phyloP scores from a whole-genome alignment of 2,113 vertebrate genomes.

The Athene noctua region DNA sequence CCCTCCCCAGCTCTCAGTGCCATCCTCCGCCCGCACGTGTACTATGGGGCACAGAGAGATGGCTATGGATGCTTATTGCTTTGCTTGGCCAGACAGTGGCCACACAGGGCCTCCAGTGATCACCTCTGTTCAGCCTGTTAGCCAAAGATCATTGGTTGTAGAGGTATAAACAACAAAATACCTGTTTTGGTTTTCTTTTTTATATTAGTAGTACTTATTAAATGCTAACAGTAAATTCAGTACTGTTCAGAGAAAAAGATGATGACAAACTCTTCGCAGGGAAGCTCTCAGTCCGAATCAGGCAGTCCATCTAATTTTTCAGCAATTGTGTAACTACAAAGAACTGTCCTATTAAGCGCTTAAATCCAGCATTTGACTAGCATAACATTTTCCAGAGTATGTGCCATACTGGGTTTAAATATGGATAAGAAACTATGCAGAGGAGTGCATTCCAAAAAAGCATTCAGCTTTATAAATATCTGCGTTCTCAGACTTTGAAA shows the following conservation, averaged over 20 bases:
- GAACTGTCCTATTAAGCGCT: not conserved
- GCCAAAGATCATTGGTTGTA: not conserved
- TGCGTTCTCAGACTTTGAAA: constrained; percentile 14
- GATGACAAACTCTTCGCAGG: not conserved
- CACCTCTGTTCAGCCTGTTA: not conserved
- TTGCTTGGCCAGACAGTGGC: not conserved
- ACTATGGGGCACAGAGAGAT: not conserved
- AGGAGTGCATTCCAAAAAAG: constrained; percentile 29
- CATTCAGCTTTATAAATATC: constrained; percentile 55
- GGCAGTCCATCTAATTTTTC: not conserved
- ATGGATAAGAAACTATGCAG: constrained; percentile 55
- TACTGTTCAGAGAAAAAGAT: not conserved
- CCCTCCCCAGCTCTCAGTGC: not conserved
- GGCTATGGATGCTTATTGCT: not conserved
- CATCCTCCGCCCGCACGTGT: not conserved
- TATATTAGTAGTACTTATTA: not conserved
- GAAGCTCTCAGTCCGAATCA: not conserved
- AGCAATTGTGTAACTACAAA: not conserved
- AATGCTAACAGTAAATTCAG: not conserved
- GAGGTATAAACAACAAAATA: not conserved
- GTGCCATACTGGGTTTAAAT: constrained; percentile 37
- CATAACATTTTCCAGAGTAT: constrained; percentile 43
- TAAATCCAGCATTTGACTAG: constrained; percentile 6
- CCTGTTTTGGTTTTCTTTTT: too few species aligned
- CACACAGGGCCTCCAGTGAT: not conserved